Base-by-base conservation (phyloP, 1,140 invertebrate genomes). In the Drosophila rhopaloa region DNA sequence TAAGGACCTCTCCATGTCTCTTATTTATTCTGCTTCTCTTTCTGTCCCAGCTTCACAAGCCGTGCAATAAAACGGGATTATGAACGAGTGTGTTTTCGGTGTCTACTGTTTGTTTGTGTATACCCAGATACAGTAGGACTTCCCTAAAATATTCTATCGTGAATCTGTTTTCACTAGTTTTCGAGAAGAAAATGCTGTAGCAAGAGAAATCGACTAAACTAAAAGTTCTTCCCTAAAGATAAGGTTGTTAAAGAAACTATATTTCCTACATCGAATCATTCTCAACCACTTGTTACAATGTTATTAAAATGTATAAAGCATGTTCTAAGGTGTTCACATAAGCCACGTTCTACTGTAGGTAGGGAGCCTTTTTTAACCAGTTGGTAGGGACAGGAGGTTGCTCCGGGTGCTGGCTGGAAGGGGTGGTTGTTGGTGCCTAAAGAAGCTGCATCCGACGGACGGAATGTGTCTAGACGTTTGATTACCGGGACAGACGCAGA, bases 11-110 rank as follows among this genome's bases (percentile, higher is more conserved):
- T 60, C 7, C 32, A 43, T 46, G 32, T 4, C 47, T 43, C 56
- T 47, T 66, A 29, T 67, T 56, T 65, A 16, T 72, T 47, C 14
- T 27, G 47, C 38, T 56, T 57, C 53, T 51, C 56, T 32, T 40
- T 65, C 65, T 71, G 47, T 61, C 54, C 53, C 63, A 56, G 43
- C 37, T 11, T 54, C 27, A n/a, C 24, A 79, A 48, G 74, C 48
- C 35, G 66, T 55, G 82, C 84, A 88, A 89, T 88, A 88, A 88
- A 89, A 80, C 81, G 72, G 84, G 84, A 88, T 88, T 88, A 89
- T 61, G 55, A 68, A 70, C 61, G 60, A 82, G 55, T 76, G 43
- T 73, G 65, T 74, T 59, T 74, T 68, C 2, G 61, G 65, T 68
- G 65, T 68, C 65, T 65, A 67, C 63, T 57, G 61, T 76, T 56